Evolutionary conservation across 2,797 vertebrate species (phyloP), one percentile per base, ranked within the genome.

Genomic region (Eulemur rubriventer): DNA sequence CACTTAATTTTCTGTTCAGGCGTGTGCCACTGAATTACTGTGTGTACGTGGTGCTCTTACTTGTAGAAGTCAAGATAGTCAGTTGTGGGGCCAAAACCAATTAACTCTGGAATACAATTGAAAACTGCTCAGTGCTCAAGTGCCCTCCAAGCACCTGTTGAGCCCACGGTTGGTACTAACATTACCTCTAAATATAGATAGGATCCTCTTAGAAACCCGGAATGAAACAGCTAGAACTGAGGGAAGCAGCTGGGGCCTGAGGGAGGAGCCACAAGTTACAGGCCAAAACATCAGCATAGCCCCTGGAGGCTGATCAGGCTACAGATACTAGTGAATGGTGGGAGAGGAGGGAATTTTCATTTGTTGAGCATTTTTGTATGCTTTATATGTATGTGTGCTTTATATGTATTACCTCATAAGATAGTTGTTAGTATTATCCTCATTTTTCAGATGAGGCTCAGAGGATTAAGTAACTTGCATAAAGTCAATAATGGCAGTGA

Each of bases 171-270:
- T 97, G 90, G 41, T 97, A 87, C 65, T 63, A 35, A 70, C 69
- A 80, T 97, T 95, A 75, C 91, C 76, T 96, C 92, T 97, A 97
- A 97, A 97, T 81, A 95, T 96, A 97, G 85, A 65, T 35, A 89
- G 33, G 57, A 91, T 91, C 83, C 50, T 93, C 76, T 94, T 96
- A 94, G 96, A 96, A 95, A 95, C 81, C 16, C 2, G 11, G 82
- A 95, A 69, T 94, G 86, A 95, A 96, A 94, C 63, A 70, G 0
- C 61, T 79, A 81, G 63, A 93, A 86, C 73, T 38, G 75, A 87
- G 82, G 96, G 93, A 94, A 97, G 76, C 95, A 96, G 90, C 90
- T 91, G 88, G 82, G 92, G 20, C 70, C 65, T 81, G 69, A 86
- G 85, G 95, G 88, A 95, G 73, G 92, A 82, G 72, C 41, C 70